Base-by-base conservation (phyloP, 1,140 invertebrate species). In the Aporrectodea caliginosa region DNA sequence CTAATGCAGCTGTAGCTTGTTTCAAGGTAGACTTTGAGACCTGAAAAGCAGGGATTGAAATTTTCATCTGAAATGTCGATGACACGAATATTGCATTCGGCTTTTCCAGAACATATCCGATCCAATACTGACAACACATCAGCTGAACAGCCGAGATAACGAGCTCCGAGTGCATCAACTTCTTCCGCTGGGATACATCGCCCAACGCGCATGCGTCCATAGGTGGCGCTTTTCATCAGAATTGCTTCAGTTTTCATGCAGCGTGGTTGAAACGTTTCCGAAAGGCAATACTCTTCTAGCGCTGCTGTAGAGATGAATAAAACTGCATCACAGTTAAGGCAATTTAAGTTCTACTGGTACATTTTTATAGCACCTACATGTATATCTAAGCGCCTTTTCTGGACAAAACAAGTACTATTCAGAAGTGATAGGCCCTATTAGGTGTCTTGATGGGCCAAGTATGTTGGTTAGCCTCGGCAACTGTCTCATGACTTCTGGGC, bases 161-260 rank as follows among this genome's bases (percentile, higher is more conserved):
- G 22, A 34, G 31, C 74, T 16, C 29, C 27, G 2, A 58, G 43
- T 1, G 32, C 1, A 35, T 31, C 31, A 58, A 34, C 30, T 31
- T 75, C 74, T 35, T 78, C 76, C 72, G 32, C 43, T 69, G n/a
- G 22, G 1, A 78, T 22, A 30, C 76, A 78, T 78, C 33, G 72
- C 27, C 76, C 76, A 30, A 78, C 16, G 14, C 69, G 35, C 76
- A 35, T 78, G 0, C 76, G 16, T 16, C 76, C 76, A 29, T 78
- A 78, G 22, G 58, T 30, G 6, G 76, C 76, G 27, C 31, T 33
- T 29, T 69, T 32, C 30, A 78, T 78, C 1, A 78, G 16, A 16
- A 78, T 16, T 29, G 69, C 35, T 32, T 78, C 35, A 43, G 72
- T 78, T 31, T 69, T 27, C n/a, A 16, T 16, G 68, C 76, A 78